These are phyloP conservation scores for Cochlearius cochlearius DNA, from an alignment of 2,113 vertebrate species.

Conservation along the genomic window DNA sequence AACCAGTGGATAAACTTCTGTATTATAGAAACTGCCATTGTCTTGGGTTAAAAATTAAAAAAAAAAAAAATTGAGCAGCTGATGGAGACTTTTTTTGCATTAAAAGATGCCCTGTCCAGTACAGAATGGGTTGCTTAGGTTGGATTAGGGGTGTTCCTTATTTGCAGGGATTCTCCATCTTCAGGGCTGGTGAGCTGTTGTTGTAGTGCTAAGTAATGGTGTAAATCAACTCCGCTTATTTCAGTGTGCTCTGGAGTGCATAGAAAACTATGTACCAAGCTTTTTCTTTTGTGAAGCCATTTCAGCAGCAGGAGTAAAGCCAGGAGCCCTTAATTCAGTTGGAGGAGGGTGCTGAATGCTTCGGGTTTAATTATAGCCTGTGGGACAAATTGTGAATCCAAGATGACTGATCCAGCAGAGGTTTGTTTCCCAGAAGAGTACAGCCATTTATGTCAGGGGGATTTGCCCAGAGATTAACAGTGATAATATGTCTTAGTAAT, in stretches of 20 bases:
- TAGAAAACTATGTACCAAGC: not conserved
- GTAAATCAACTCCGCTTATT: not conserved
- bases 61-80: not conserved
- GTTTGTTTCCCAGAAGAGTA: constrained; percentile 8
- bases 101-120: not conserved
- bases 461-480: constrained; percentile 50
- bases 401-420: not conserved
- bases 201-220: not conserved
- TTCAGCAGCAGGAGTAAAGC: not conserved
- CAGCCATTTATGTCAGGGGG: not conserved
- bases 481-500: constrained; percentile 44
- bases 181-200: not conserved
- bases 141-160: not conserved
- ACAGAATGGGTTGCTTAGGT: not conserved
- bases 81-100: not conserved
- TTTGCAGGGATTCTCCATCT: not conserved
- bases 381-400: not conserved
- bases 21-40: not conserved
- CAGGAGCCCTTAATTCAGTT: not conserved
- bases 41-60: not conserved
- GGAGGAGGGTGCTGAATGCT: not conserved
- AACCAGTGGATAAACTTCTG: not conserved
- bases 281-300: not conserved
- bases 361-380: constrained; percentile 1
- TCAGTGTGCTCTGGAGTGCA: not conserved